These are phyloP conservation scores for Mechanitis mazaeus DNA, from an alignment of 2,888 invertebrate genomes.

Conservation along the genomic window DNA sequence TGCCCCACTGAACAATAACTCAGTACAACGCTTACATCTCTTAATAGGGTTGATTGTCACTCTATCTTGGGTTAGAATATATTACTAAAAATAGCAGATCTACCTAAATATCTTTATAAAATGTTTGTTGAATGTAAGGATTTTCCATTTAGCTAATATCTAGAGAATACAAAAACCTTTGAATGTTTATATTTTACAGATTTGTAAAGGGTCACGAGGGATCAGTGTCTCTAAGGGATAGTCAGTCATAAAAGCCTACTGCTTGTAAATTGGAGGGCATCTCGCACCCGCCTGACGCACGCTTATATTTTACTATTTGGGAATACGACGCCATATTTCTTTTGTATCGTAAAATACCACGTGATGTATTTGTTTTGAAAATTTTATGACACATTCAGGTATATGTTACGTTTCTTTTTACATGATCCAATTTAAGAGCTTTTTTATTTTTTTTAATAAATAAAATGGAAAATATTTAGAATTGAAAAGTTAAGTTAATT, in stretches of 20 bases:
- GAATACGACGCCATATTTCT: conserved; percentile 1
- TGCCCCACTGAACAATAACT: not conserved
- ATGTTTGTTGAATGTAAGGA: no score
- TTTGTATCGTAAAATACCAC: conserved; percentile 2
- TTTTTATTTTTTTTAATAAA: not conserved
- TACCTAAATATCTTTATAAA: no score
- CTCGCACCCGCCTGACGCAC: conserved; percentile 11
- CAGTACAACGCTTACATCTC: not conserved
- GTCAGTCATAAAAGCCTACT: conserved; percentile 44
- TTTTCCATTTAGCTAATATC: no score
- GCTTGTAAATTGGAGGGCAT: conserved; percentile 30
- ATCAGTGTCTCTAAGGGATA: conserved; percentile 34
- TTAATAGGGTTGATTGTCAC: not conserved
- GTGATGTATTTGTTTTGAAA: not conserved
- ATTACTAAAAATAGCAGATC: no score
- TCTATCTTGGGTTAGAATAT: no score
- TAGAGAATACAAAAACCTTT: conserved; percentile 8
- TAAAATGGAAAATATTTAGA: not conserved
- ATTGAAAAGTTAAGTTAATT: no score
- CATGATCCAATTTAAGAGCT: not conserved
- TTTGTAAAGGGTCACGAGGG: conserved; percentile 22
- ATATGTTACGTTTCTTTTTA: not conserved
- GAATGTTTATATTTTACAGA: conserved; percentile 1
- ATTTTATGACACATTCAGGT: not conserved
- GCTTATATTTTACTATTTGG: not conserved